Base-by-base conservation (phyloP, 2,113 vertebrate species). In the Periophthalmus modestus region DNA sequence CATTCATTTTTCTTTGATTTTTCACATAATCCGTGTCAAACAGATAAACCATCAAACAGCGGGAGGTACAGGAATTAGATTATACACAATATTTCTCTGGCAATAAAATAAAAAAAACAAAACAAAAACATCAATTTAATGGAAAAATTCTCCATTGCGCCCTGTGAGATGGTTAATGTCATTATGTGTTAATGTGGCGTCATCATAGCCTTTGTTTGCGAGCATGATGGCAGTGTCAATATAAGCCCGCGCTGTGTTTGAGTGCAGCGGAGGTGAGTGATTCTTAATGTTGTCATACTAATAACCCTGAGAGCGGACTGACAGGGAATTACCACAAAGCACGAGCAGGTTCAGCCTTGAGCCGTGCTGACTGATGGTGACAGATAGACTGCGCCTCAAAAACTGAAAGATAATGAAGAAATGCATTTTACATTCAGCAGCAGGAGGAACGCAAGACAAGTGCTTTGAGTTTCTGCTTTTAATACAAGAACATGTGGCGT, bases 221-320 rank as follows among this genome's bases (percentile, higher is more conserved):
- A 21, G 62, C 62, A 36, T n/a, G 34, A 65, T 65, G 34, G 62
- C 34, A n/a, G 62, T 39, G 62, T 65, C 34, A 65, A 65, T 39
- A 65, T 34, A 39, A 16, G 34, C 34, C 62, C 33, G 18, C 43
- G 62, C 62, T 19, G 62, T 65, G 62, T 19, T 36, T 39, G 62
- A 65, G 62, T 43, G 62, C 62, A 2, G 34, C 4, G 19, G 62
- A 65, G 62, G 62, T 65, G 62, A 65, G 62, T 65, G 62, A 65
- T 65, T 65, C 62, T 34, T 65, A 65, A 65, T 65, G 62, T 65
- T 67, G 66, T 48, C 46, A 48, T 67, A 67, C 36, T 67, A 67
- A 67, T 67, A 46, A 67, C 66, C 66, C 66, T 24, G 19, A 23
- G 43, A 48, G 66, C 39, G 66, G 39, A 67, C 66, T 65, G 62